A percentile compares a stretch with the other conserved stretches of the same genome.
These are phyloP conservation scores for Tinea semifulvella DNA, from an alignment of 2,888 invertebrate species.

Conservation along the genomic window DNA sequence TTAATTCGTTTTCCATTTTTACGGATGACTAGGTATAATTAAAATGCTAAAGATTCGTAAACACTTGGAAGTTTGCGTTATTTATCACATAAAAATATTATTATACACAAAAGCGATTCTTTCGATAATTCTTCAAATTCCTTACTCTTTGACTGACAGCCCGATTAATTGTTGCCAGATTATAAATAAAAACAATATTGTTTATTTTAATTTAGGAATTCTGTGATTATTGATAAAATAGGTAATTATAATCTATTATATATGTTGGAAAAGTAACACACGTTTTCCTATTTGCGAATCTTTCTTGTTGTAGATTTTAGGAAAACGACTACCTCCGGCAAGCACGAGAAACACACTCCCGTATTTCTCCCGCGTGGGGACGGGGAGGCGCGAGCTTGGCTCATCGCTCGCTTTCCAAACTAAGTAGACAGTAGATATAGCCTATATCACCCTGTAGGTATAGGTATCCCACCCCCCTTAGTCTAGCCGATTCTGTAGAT, in stretches of 20 bases:
- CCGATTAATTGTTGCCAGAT: background rate
- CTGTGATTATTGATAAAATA: background rate
- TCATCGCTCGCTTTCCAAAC: background rate
- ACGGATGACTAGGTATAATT: background rate
- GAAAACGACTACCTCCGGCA: conserved; percentile 16
- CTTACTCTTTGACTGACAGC: background rate
- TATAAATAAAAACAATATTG: background rate
- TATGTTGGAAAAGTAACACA: background rate
- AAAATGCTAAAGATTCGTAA: background rate
- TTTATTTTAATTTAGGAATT: background rate
- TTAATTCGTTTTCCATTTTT: conserved; percentile 66
- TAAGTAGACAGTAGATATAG: background rate
- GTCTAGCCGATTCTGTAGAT: no score
- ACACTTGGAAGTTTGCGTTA: background rate
- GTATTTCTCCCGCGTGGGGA: conserved; percentile 3
- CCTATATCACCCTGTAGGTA: background rate
- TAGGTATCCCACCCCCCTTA: background rate
- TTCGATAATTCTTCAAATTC: background rate
- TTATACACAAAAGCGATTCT: background rate
- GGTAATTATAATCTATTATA: background rate
- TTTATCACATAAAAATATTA: background rate
- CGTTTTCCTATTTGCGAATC: background rate
- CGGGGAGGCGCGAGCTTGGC: no score
- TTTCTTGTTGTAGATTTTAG: background rate
- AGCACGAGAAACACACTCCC: conserved; percentile 18